Conservation (phyloP, 2,888 invertebrate genomes). For the Torymus texanus region DNA sequence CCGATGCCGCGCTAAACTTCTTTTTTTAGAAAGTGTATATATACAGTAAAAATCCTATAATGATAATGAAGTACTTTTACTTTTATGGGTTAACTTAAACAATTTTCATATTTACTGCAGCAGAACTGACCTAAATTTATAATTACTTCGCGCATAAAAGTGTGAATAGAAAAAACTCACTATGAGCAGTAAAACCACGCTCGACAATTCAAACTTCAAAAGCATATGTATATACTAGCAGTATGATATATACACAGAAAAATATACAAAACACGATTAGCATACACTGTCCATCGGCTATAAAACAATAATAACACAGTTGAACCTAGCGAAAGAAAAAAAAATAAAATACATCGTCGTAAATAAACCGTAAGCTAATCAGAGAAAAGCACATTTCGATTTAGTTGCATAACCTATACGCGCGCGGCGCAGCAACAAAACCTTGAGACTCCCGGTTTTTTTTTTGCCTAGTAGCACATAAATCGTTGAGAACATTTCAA, state of each 20-base stretch:
- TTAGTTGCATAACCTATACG: not conserved
- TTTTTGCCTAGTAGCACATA: slow-evolving; percentile 28
- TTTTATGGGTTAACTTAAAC: slow-evolving; percentile 13
- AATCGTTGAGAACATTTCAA: slow-evolving; percentile 41
- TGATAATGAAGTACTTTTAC: slow-evolving; percentile 4
- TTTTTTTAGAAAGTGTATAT: slow-evolving; percentile 4
- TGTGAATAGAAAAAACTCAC: slow-evolving; percentile 18
- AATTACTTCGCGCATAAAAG: slow-evolving; percentile 16
- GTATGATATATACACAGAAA: too few species aligned
- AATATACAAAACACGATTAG: too few species aligned
- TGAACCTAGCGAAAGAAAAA: too few species aligned
- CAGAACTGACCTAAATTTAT: slow-evolving; percentile 16
- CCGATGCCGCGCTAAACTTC: not conserved
- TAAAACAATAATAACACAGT: too few species aligned
- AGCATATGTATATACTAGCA: too few species aligned
- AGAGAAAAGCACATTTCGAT: not conserved
- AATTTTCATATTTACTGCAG: slow-evolving; percentile 17
- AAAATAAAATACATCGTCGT: not conserved
- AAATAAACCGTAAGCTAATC: slow-evolving; percentile 5
- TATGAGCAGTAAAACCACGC: not conserved
- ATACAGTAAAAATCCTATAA: slow-evolving; percentile 2
- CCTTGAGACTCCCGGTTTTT: slow-evolving; percentile 6
- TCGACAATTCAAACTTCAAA: too few species aligned
- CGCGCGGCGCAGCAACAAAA: not conserved
- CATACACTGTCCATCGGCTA: too few species aligned